These are phyloP conservation scores for Talpa occidentalis DNA, from an alignment of 2,113 vertebrate species.

Conservation along the genomic window DNA sequence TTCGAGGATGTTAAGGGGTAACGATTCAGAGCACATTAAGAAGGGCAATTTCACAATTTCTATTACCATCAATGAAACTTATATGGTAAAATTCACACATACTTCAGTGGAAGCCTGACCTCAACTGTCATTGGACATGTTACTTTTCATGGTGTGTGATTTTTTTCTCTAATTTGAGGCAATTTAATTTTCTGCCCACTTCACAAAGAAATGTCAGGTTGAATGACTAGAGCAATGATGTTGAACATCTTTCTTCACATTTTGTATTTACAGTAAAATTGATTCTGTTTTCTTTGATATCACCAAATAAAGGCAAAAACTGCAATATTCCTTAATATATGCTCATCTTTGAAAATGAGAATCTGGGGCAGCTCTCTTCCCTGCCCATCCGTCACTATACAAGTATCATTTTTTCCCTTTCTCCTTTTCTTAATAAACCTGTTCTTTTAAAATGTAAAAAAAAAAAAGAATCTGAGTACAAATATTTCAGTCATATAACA, in stretches of 20 bases:
- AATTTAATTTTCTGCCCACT: conserved; percentile 80
- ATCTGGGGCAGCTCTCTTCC: neutral
- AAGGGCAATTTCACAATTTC: neutral
- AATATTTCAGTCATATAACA: neutral
- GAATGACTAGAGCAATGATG: conserved; percentile 59
- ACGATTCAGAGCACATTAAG: conserved; percentile 25
- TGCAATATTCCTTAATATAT: neutral
- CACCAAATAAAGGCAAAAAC: conserved; percentile 37
- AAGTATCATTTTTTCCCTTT: no score
- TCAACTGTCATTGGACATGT: conserved; percentile 62
- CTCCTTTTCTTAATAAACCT: no score
- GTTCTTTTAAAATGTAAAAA: no score
- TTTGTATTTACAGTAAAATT: conserved; percentile 57
- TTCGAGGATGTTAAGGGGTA: conserved; percentile 46
- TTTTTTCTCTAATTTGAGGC: conserved; percentile 72
- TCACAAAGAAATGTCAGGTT: conserved; percentile 80
- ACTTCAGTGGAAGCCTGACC: conserved; percentile 49
- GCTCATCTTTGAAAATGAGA: conserved; percentile 42
- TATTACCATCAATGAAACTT: conserved; percentile 50
- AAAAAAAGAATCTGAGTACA: neutral
- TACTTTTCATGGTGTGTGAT: conserved; percentile 62
- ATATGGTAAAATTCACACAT: conserved; percentile 54
- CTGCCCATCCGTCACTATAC: no score
- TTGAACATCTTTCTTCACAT: conserved; percentile 63
- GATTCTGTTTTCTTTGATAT: conserved; percentile 55